Evolutionary conservation across 2,888 invertebrate species (phyloP), one percentile per base, ranked within the genome.

Genomic region (Romanomermis culicivorax): DNA sequence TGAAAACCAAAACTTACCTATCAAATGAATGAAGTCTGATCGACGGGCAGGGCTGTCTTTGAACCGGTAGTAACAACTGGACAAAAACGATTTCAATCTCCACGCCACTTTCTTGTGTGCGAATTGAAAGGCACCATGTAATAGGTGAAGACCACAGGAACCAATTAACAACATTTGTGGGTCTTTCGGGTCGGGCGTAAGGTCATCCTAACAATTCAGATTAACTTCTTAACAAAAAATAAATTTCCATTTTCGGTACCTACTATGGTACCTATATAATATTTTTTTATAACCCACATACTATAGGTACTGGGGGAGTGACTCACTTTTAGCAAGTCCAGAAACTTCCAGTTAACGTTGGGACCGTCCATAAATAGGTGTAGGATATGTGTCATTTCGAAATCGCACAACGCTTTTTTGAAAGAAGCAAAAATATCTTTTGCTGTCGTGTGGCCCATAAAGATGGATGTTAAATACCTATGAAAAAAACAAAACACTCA

Each of bases 121-220:
- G 11, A 63, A 60, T 57, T 64, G 63, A 26, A 66, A 64, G 20
- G 62, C 61, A n/a, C 63, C 61, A 59, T 67, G 62, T 23, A 65
- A 56, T 23, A 60, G 58, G 55, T 66, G 66, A 4, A 68, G 58
- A 51, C 64, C 63, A 51, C 65, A 68, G 43, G 60, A 61, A 42
- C 65, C 64, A 43, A 65, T 57, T 26, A 65, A 58, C 23, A 67
- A 47, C 17, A 64, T 56, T n/a, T 24, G 25, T 20, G 36, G 30
- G 1, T 36, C 30, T 51, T 57, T 45, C 23, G 7, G 14, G 23
- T 45, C 23, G n/a, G 14, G 14, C 24, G 14, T 11, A 7, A 45
- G 7, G 7, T 45, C 47, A 7, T 11, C 14, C 24, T 45, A 7
- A 23, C 7, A 23, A 45, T 23, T n/a, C 7, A 20, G 23, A n/a